phyloP scores from a whole-genome alignment of 2,113 vertebrate species.

The Vireo altiloquus region DNA sequence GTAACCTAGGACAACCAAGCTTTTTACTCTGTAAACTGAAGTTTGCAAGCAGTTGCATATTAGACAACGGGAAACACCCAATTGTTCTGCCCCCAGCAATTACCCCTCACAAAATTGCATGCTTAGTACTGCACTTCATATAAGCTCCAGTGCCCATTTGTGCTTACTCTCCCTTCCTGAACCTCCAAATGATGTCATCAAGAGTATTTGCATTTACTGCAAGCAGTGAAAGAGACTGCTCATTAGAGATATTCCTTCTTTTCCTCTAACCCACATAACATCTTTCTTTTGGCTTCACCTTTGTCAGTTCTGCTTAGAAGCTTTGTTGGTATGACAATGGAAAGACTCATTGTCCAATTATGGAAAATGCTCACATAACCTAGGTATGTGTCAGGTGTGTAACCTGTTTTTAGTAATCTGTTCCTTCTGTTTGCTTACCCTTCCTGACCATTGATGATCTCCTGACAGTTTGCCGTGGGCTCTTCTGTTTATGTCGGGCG shows the following conservation, averaged over 20 bases:
- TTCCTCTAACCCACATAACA: not conserved
- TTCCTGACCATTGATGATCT: not conserved
- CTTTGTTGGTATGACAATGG: not conserved
- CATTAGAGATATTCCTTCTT: not conserved
- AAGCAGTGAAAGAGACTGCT: not conserved
- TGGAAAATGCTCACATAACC: not conserved
- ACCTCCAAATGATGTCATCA: not conserved
- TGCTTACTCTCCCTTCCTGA: not conserved
- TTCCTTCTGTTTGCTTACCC: not conserved
- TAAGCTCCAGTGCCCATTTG: not conserved
- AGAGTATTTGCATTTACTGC: not conserved
- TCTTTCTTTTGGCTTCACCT: not conserved
- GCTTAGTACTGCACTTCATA: not conserved
- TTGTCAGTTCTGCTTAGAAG: not conserved
- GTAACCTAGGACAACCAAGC: too few species aligned
- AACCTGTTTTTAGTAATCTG: not conserved
- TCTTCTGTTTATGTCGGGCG: not conserved
- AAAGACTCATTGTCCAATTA: not conserved
- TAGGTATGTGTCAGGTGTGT: too few species aligned
- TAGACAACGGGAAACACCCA: not conserved
- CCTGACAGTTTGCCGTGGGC: not conserved
- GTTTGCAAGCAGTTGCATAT: not conserved
- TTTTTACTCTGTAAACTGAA: too few species aligned
- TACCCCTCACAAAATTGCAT: not conserved
- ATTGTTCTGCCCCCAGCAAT: not conserved